Percentiles rank a stretch among this genome's conserved stretches.
These are phyloP conservation scores for Dufourea novaeangliae DNA, from an alignment of 1,140 invertebrate genomes.

Conservation along the genomic window DNA sequence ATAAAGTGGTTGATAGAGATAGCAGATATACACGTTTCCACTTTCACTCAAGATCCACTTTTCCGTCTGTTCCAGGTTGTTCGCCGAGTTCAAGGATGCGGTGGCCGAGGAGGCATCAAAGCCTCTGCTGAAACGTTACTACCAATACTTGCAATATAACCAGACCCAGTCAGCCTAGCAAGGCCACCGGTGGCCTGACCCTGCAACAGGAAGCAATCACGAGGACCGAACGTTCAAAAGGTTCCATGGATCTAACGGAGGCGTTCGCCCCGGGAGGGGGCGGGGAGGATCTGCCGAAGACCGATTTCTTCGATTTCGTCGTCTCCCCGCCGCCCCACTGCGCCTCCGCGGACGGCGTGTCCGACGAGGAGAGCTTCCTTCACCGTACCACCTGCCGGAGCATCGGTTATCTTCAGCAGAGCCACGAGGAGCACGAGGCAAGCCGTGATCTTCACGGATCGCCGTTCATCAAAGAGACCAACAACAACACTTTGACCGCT, in stretches of 20 bases:
- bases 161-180: background rate
- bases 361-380: constrained; percentile 77
- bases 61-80: constrained; percentile 20
- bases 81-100: constrained; percentile 63
- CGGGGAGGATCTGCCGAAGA: constrained; percentile 86
- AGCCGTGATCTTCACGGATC: constrained; percentile 69
- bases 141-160: background rate
- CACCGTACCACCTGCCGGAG: constrained; percentile 70
- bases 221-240: constrained; percentile 22
- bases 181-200: background rate
- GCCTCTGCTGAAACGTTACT: constrained; percentile 28
- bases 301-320: constrained; percentile 93
- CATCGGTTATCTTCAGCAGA: constrained; percentile 71
- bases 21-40: background rate
- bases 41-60: background rate
- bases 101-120: constrained; percentile 55
- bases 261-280: constrained; percentile 83
- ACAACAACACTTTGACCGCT: constrained; percentile 84
- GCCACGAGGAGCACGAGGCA: constrained; percentile 71
- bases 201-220: background rate
- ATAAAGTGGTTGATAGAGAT: background rate
- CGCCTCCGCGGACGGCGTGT: constrained; percentile 77
- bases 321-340: constrained; percentile 87
- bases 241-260: constrained; percentile 89
- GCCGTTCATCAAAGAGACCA: constrained; percentile 85